Percentiles rank a stretch among this genome's conserved stretches.
These are phyloP conservation scores for Anadara kagoshimensis DNA, from an alignment of 1,140 invertebrate species.

Conservation along the genomic window DNA sequence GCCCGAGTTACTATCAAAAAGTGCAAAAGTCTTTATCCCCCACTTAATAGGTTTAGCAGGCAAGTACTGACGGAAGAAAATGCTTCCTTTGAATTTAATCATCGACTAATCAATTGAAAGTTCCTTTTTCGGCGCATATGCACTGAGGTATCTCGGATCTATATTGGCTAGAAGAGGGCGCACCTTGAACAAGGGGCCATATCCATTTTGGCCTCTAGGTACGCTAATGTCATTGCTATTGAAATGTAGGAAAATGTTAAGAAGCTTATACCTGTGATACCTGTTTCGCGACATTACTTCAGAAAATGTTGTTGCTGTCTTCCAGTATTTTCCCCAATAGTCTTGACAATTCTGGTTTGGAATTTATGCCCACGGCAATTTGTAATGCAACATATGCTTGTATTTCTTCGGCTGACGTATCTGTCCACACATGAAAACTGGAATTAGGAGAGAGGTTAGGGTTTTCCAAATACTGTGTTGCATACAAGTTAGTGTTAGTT, in stretches of 20 bases:
- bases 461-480: no score
- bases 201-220: slow-evolving; percentile 5
- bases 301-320: slow-evolving; percentile 21
- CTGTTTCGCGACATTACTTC: slow-evolving; percentile 29
- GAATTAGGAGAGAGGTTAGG: no score
- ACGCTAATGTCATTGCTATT: slow-evolving; percentile 16
- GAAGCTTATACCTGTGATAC: slow-evolving; percentile 9
- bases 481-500: no score
- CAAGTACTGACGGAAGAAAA: slow-evolving; percentile 71
- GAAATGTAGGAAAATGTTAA: slow-evolving; percentile 22
- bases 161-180: slow-evolving; percentile 16
- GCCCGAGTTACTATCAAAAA: slow-evolving; percentile 35
- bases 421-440: slow-evolving; percentile 14
- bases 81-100: slow-evolving; percentile 43
- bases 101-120: slow-evolving; percentile 61
- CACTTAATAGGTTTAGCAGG: slow-evolving; percentile 72
- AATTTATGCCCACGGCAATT: slow-evolving; percentile 16
- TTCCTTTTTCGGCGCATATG: slow-evolving; percentile 25
- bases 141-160: slow-evolving; percentile 4
- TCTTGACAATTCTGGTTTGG: slow-evolving; percentile 11
- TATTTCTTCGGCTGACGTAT: slow-evolving; percentile 6
- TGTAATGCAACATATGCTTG: slow-evolving; percentile 10
- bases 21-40: slow-evolving; percentile 71
- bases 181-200: slow-evolving; percentile 32
- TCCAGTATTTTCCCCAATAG: slow-evolving; percentile 11